These are phyloP conservation scores for Gymnodraco acuticeps DNA, from an alignment of 2,797 vertebrate species.

Conservation along the genomic window DNA sequence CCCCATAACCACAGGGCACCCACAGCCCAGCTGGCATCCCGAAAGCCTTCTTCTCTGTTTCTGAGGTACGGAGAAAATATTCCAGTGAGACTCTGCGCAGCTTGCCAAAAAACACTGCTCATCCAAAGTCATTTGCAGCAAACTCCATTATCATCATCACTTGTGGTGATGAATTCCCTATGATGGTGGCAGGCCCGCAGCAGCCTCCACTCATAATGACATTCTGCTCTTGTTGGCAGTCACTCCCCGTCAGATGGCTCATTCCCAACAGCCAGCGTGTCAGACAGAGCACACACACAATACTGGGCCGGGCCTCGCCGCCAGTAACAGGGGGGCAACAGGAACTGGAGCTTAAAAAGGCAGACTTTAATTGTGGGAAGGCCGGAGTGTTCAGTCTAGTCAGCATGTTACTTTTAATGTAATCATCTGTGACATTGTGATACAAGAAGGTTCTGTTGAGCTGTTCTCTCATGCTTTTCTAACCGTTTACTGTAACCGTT, in stretches of 20 bases:
- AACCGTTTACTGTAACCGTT: neutral
- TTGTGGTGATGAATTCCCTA: slow-evolving; percentile 90
- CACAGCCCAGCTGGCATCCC: slow-evolving; percentile 42
- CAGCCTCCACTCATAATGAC: slow-evolving; percentile 90
- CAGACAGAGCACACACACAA: slow-evolving; percentile 63
- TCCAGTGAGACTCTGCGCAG: slow-evolving; percentile 72
- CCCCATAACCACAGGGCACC: slow-evolving; percentile 18
- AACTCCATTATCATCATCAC: slow-evolving; percentile 91
- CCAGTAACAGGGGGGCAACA: slow-evolving; percentile 21
- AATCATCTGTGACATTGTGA: slow-evolving; percentile 41
- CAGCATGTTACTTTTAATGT: slow-evolving; percentile 52
- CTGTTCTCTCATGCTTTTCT: neutral
- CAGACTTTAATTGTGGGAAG: slow-evolving; percentile 41
- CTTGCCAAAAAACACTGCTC: slow-evolving; percentile 86
- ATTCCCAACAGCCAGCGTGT: slow-evolving; percentile 80
- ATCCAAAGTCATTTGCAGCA: slow-evolving; percentile 93
- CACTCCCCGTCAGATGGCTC: slow-evolving; percentile 83
- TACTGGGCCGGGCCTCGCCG: slow-evolving; percentile 41
- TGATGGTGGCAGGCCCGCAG: slow-evolving; percentile 87
- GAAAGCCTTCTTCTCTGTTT: slow-evolving; percentile 39
- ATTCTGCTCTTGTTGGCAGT: slow-evolving; percentile 94
- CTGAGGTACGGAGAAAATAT: slow-evolving; percentile 62
- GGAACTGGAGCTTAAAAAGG: slow-evolving; percentile 39
- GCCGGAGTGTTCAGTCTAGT: slow-evolving; percentile 37
- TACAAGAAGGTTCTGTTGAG: neutral